A percentile compares a stretch with the other conserved stretches of the same genome.
These are phyloP conservation scores for Lasioglossum leucozonium DNA, from an alignment of 2,888 invertebrate genomes.

Conservation along the genomic window DNA sequence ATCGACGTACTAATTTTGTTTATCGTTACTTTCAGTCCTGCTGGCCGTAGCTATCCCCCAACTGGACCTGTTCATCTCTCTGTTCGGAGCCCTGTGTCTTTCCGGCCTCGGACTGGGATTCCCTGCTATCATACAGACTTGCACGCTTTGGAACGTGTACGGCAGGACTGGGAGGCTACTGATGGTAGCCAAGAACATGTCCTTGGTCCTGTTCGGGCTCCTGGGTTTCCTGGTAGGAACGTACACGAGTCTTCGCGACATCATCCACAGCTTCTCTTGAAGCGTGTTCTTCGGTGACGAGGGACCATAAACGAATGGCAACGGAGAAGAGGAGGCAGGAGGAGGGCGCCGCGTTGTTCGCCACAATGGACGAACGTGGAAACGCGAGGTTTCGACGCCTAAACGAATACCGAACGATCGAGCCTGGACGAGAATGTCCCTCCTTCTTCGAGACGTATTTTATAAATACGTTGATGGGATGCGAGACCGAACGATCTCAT, in stretches of 20 bases:
- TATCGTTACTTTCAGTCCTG: conserved; percentile 87
- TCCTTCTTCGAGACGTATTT: conserved; percentile 30
- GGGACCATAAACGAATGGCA: conserved; percentile 3
- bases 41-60: conserved; percentile 94
- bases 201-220: conserved; percentile 88
- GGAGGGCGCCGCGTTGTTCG: conserved; percentile 16
- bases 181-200: conserved; percentile 87
- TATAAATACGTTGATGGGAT: conserved; percentile 34
- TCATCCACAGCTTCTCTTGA: conserved; percentile 86
- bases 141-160: conserved; percentile 91
- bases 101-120: conserved; percentile 95
- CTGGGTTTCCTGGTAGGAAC: conserved; percentile 90
- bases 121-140: conserved; percentile 94
- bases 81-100: conserved; percentile 95
- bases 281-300: neutral
- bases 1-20: neutral
- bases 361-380: neutral
- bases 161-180: conserved; percentile 86
- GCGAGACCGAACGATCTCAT: conserved; percentile 21
- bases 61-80: conserved; percentile 89
- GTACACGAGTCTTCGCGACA: conserved; percentile 88
- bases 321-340: neutral
- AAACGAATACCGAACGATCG: conserved; percentile 33
- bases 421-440: conserved; percentile 30
- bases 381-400: conserved; percentile 44